Conservation (phyloP, 2,888 invertebrate genomes). For the Caradrina clavipalpis region DNA sequence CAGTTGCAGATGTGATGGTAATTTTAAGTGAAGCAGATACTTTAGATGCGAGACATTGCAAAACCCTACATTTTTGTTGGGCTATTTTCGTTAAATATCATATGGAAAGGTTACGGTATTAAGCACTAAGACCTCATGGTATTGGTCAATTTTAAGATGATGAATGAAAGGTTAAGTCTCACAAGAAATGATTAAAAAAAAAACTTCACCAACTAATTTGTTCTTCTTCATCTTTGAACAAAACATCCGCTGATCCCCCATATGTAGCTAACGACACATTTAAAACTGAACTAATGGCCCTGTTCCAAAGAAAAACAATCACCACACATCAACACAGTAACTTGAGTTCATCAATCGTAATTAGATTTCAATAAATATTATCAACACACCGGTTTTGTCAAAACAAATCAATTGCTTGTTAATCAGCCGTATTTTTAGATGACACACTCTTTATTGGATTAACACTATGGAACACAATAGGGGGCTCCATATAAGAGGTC, state of each 20-base stretch:
- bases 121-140: background rate
- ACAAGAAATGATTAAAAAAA: background rate
- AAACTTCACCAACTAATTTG: background rate
- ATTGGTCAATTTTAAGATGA: too few relatives aligned
- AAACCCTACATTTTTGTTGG: background rate
- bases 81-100: too few relatives aligned
- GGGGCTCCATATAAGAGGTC: conserved; percentile 33
- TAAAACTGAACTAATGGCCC: background rate
- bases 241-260: background rate
- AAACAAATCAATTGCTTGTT: conserved; percentile 38
- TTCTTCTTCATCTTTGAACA: background rate
- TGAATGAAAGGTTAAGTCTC: background rate
- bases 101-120: too few relatives aligned
- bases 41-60: background rate
- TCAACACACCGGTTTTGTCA: conserved; percentile 32
- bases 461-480: conserved; percentile 45
- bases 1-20: conserved; percentile 15
- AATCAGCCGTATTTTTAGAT: conserved; percentile 49
- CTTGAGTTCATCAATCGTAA: conserved; percentile 53
- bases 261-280: conserved; percentile 2
- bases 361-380: conserved; percentile 40
- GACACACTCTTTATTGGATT: conserved; percentile 43
- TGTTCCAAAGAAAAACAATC: background rate
- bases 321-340: conserved; percentile 11
- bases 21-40: conserved; percentile 1